Evolutionary conservation across 2,113 vertebrate species (phyloP).

Genomic region (Plestiodon gilberti): DNA sequence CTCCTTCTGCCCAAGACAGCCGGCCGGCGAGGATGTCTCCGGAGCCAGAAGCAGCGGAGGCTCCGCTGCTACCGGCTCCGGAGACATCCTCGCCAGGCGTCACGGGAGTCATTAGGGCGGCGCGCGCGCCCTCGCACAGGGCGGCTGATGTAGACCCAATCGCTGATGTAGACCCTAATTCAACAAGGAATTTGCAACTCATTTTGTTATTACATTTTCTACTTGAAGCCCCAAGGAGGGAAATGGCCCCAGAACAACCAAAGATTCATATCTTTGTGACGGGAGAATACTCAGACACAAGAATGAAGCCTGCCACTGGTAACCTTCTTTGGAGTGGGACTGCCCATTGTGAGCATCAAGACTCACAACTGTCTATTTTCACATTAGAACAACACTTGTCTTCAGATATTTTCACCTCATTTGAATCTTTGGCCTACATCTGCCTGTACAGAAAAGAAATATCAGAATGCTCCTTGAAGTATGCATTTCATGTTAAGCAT

Average conservation of each 20-base stretch:
- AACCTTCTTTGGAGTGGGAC: neutral
- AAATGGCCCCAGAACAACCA: neutral
- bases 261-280: neutral
- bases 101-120: no score
- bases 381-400: neutral
- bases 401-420: neutral
- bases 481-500: constrained; percentile 22
- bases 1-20: no score
- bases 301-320: neutral
- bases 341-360: neutral
- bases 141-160: no score
- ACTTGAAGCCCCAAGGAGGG: neutral
- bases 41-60: no score
- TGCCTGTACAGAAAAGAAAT: neutral
- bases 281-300: neutral
- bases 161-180: neutral
- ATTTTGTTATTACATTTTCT: neutral
- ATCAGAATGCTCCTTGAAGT: neutral
- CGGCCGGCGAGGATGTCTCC: no score
- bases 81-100: no score
- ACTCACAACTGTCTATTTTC: neutral
- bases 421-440: neutral
- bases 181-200: neutral
- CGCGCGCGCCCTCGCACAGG: no score
- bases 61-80: no score